phyloP scores from a whole-genome alignment of 2,113 vertebrate species.

The human (Homo sapiens) region DNA sequence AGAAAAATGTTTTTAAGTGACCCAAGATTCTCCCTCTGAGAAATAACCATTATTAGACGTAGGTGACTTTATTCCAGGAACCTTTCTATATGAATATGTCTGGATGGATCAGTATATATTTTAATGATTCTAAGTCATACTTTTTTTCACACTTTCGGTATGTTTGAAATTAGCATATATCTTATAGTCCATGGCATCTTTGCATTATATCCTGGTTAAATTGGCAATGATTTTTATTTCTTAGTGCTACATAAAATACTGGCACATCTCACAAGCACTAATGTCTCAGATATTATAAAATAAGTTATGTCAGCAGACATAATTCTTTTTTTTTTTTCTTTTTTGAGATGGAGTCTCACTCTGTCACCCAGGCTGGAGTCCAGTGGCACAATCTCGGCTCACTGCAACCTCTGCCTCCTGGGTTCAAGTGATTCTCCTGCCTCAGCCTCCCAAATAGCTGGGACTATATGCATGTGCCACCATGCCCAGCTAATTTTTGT shows the following conservation, averaged over 20 bases:
- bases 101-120: neutral
- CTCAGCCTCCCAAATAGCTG: no score
- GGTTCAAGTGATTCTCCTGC: no score
- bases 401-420: no score
- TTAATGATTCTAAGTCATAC: neutral
- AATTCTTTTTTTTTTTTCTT: neutral
- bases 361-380: no score
- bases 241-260: neutral
- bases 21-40: neutral
- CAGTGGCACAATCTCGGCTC: no score
- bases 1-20: neutral
- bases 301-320: neutral
- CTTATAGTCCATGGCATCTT: neutral
- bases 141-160: neutral
- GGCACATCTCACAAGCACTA: neutral
- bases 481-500: no score
- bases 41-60: neutral
- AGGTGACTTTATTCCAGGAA: neutral
- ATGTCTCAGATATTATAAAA: neutral
- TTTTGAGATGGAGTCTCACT: no score
- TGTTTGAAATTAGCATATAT: neutral
- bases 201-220: neutral
- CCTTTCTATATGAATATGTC: neutral
- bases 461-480: no score
- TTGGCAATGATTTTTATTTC: neutral